Evolutionary conservation across 2,113 vertebrate species (phyloP).

Genomic region (Chloroceryle aenea): DNA sequence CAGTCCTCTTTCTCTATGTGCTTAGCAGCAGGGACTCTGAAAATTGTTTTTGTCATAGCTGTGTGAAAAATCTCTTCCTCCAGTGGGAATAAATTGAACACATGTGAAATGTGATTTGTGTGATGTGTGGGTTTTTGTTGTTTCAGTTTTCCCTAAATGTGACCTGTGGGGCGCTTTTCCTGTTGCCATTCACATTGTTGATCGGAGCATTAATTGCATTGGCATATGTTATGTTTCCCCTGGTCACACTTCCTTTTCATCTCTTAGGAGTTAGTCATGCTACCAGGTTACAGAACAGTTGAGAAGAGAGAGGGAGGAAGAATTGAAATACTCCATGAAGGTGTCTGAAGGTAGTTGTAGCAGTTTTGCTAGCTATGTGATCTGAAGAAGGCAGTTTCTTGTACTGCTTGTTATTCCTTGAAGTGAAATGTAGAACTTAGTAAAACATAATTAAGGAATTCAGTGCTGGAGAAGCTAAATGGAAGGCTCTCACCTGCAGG

Average conservation of each 20-base stretch:
- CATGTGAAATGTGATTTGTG: neutral
- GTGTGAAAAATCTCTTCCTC: neutral
- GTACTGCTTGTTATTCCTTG: neutral
- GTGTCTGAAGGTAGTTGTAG: neutral
- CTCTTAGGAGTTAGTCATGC: neutral
- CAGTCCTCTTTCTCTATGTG: accelerated
- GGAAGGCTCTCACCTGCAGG: neutral
- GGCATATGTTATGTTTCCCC: neutral
- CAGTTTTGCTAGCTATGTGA: neutral
- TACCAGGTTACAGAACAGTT: neutral
- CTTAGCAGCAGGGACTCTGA: neutral
- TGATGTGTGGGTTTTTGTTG: neutral
- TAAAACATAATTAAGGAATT: neutral
- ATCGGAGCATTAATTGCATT: neutral
- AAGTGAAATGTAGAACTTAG: neutral
- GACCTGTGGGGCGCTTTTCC: neutral
- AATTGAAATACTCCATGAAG: neutral
- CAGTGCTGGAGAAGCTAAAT: neutral
- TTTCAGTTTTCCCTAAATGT: neutral
- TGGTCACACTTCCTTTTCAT: accelerated
- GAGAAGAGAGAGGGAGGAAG: neutral
- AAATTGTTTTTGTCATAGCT: neutral
- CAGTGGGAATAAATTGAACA: neutral
- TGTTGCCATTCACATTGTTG: neutral
- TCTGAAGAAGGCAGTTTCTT: neutral